phyloP scores from a whole-genome alignment of 2,113 vertebrate genomes.

The Plotosus lineatus region DNA sequence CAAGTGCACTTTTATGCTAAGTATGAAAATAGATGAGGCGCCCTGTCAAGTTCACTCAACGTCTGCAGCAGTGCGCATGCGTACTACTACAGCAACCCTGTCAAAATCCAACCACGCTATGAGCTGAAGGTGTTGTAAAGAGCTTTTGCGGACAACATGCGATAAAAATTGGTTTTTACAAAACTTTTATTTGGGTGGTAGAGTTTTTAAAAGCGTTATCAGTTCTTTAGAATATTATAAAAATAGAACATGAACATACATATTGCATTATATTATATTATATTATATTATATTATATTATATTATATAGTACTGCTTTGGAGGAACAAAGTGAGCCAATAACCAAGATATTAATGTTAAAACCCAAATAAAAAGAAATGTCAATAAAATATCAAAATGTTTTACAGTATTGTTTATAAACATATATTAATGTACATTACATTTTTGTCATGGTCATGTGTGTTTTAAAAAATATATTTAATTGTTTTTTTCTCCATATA shows the following conservation, averaged over 20 bases:
- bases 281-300: background rate
- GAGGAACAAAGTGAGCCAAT: background rate
- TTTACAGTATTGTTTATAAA: background rate
- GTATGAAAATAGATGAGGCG: background rate
- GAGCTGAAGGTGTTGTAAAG: background rate
- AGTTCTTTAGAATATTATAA: background rate
- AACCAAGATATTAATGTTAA: background rate
- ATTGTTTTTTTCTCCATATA: background rate
- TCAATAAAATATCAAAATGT: background rate
- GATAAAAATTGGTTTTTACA: background rate
- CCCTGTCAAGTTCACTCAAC: background rate
- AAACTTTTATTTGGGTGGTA: background rate
- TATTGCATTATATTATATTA: background rate
- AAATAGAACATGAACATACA: background rate
- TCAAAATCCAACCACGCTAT: background rate
- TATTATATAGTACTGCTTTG: background rate
- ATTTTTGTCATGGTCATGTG: background rate
- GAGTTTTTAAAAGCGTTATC: background rate
- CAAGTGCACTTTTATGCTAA: background rate
- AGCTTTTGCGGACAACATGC: too few species aligned
- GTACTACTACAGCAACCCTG: background rate
- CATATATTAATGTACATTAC: background rate
- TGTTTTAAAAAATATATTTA: background rate
- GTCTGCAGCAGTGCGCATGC: background rate
- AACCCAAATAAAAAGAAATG: background rate